A percentile compares a stretch with the other conserved stretches of the same genome.
These are phyloP conservation scores for Eledona agricola DNA, from an alignment of 2,888 invertebrate species.

Conservation along the genomic window DNA sequence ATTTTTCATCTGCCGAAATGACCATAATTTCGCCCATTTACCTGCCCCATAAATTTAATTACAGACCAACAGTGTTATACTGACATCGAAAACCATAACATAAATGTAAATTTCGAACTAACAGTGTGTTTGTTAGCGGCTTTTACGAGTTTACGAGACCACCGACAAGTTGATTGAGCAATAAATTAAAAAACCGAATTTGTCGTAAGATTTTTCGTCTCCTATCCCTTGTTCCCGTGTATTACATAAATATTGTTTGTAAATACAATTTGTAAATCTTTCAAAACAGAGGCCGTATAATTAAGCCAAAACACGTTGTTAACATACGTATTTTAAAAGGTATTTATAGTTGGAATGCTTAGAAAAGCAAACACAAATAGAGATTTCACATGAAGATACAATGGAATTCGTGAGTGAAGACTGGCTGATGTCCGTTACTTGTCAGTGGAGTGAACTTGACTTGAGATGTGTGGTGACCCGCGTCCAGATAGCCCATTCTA, in stretches of 20 bases:
- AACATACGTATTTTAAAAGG: constrained; percentile 46
- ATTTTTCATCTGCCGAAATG: no score
- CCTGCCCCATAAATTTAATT: constrained; percentile 15
- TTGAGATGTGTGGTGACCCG: constrained; percentile 50
- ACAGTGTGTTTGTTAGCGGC: constrained; percentile 20
- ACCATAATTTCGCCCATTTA: constrained; percentile 5
- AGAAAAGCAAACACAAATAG: constrained; percentile 57
- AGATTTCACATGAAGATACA: constrained; percentile 62
- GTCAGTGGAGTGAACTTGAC: constrained; percentile 46
- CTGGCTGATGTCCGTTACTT: constrained; percentile 57
- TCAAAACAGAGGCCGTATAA: constrained; percentile 34
- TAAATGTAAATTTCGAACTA: constrained; percentile 23
- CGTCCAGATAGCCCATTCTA: constrained; percentile 39
- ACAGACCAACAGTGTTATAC: constrained; percentile 2
- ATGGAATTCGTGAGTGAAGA: constrained; percentile 60
- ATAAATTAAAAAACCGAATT: constrained; percentile 12
- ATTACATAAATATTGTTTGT: constrained; percentile 27
- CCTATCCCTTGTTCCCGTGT: constrained; percentile 5
- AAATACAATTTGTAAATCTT: constrained; percentile 26
- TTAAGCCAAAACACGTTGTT: constrained; percentile 37
- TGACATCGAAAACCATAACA: constrained; percentile 24
- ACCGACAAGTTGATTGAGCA: constrained; percentile 1
- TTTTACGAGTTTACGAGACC: constrained; percentile 9
- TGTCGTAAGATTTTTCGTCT: constrained; percentile 2
- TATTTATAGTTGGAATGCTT: constrained; percentile 54